A percentile compares a stretch with the other conserved stretches of the same genome.
Conservation (phyloP, 2,888 invertebrate genomes). For the Chymomyza procnemis region DNA sequence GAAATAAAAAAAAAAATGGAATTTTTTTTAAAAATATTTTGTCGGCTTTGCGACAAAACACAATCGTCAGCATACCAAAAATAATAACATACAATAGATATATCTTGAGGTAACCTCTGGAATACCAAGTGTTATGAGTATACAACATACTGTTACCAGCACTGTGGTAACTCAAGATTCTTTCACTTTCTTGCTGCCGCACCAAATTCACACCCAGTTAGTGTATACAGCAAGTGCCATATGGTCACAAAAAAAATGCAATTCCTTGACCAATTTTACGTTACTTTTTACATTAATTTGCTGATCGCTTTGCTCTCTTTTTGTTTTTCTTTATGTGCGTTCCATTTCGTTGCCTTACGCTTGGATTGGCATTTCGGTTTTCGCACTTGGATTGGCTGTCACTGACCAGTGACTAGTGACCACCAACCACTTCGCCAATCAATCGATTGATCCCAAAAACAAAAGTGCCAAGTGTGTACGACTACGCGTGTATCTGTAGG, state of each 20-base stretch:
- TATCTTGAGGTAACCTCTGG: no score
- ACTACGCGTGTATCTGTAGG: neutral
- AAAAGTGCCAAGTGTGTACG: neutral
- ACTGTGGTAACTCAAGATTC: no score
- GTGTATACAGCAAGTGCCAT: neutral
- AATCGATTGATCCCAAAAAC: conserved; percentile 31
- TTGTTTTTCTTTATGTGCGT: neutral
- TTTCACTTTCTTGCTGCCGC: no score
- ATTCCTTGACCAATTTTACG: neutral
- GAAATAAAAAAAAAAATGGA: no score
- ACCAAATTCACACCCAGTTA: neutral
- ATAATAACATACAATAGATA: no score
- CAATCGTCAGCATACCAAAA: no score
- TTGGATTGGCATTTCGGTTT: conserved; percentile 17
- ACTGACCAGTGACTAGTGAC: conserved; percentile 21
- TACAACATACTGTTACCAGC: no score
- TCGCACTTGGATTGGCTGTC: conserved; percentile 34
- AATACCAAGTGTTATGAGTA: no score
- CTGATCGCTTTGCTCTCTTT: neutral
- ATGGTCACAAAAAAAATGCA: neutral
- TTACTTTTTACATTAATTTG: conserved; percentile 1
- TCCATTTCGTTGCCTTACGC: conserved; percentile 19
- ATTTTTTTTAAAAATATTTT: no score
- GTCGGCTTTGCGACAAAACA: no score
- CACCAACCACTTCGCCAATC: conserved; percentile 33